Base-by-base conservation (phyloP, 1,140 invertebrate genomes). In the Wasmannia auropunctata region DNA sequence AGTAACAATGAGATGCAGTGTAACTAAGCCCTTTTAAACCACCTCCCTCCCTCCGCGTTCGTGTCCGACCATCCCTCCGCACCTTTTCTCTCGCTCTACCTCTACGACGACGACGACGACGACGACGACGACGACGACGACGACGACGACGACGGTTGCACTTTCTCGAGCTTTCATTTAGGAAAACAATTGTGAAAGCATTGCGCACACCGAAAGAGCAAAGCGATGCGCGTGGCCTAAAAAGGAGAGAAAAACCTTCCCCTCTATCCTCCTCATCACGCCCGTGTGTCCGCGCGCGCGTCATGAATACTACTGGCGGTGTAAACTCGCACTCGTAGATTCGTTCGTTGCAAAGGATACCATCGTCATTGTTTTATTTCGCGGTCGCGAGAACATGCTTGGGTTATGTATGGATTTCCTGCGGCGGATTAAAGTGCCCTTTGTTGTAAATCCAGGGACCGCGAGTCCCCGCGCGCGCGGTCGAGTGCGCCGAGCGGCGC, bases 111-210 rank as follows among this genome's bases (percentile, higher is more conserved):
- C 54, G 65, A 65, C 49, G 65, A 43, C 63, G 31, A 69, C 54
- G 65, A 65, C 49, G 65, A 43, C 63, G 31, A 69, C 54, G 65
- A 65, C 49, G 65, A 43, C 63, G 31, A 69, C 54, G 65, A 65
- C 49, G 65, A 43, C 63, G 31, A 65, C 49, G 65, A 43, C 63
- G 31, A 69, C 54, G 65, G 40, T 67, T 37, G 60, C 81, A 74
- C 76, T 83, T 84, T 88, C 79, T 79, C 76, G 81, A 87, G 89
- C 86, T 89, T 91, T 89, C 86, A 91, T 91, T 91, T 87, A 81
- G 65, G 86, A 87, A 91, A 91, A 89, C 89, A 91, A 91, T 91
- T 87, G 86, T 80, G 79, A 87, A 87, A 91, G 88, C 87, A 37
- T 70, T 58, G 72, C 16, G 54, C 69, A 60, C 67, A 63, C 76